Evolutionary conservation across 2,888 invertebrate genomes (phyloP), one percentile per base, ranked within the genome.

Genomic region (Platerodrilus igneus): DNA sequence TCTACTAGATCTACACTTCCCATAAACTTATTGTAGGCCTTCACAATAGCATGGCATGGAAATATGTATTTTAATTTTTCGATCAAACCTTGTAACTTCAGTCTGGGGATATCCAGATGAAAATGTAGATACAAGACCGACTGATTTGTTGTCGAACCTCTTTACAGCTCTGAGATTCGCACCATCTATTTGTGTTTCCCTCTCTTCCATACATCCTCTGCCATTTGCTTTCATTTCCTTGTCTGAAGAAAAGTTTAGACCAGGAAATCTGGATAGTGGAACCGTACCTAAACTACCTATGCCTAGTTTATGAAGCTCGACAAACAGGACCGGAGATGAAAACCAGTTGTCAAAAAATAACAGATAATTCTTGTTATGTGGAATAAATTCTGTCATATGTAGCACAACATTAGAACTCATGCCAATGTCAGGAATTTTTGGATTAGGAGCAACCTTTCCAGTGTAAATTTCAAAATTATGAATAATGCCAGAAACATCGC

Each of bases 331-430:
- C n/a, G n/a, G n/a, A 3, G 32, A 32, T 4, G 32, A 14, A 35
- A 26, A 35, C 35, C 26, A 35, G 18, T 35, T 35, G 13, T 36
- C 28, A 36, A 36, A 36, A 39, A n/a, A 35, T 13, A 36, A 18
- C 11, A 40, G 29, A 40, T 35, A 28, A 14, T 40, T 28, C 28
- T 35, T 22, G 20, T 36, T 21, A 8, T 28, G 19, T 3, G 40
- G 40, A 10, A 40, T 35, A 16, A 18, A 10, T 4, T 5, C 5
- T 13, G 38, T 15, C 18, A 38, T 19, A 6, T 14, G 33, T 15
- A 40, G 40, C 16, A 38, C 32, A 5, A 33, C 33, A 14, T 38
- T 38, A 3, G 19, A 16, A 25, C 38, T 38, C 3, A 26, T 17
- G 2, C 32, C 33, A 2, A 25, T 9, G 26, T 38, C 38, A 14